A percentile compares a stretch with the other conserved stretches of the same genome.
phyloP scores from a whole-genome alignment of 2,888 invertebrate genomes.

The Synergus japonicus region DNA sequence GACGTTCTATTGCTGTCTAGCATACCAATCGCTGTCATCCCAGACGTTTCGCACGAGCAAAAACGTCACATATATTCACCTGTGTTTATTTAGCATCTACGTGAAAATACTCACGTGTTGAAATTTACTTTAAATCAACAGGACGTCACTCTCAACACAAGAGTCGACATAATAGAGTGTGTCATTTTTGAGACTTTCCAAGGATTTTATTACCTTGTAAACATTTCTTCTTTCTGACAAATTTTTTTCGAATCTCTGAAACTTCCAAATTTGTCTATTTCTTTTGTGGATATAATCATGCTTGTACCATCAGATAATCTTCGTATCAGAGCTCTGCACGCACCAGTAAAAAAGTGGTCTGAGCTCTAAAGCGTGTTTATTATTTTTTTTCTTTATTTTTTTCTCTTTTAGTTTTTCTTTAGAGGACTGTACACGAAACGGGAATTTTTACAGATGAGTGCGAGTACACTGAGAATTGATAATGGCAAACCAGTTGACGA shows the following conservation, averaged over 20 bases:
- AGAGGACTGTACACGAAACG: neutral
- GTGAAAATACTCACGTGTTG: slow-evolving; percentile 2
- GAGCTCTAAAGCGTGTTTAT: neutral
- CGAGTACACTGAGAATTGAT: slow-evolving; percentile 58
- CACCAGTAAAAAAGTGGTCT: neutral
- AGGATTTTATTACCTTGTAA: slow-evolving; percentile 11
- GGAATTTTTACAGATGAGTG: slow-evolving; percentile 13
- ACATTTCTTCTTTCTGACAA: neutral
- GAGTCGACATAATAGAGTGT: slow-evolving; percentile 7
- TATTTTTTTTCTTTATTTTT: neutral
- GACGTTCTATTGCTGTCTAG: neutral
- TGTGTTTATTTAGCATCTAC: slow-evolving; percentile 19
- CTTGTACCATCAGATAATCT: neutral
- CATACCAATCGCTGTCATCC: slow-evolving; percentile 14
- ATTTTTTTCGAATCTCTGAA: neutral
- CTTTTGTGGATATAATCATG: neutral
- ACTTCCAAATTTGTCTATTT: neutral
- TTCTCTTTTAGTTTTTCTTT: neutral
- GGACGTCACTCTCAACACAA: neutral
- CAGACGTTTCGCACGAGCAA: slow-evolving; percentile 5
- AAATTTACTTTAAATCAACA: slow-evolving; percentile 24
- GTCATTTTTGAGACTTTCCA: slow-evolving; percentile 1
- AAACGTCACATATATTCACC: slow-evolving; percentile 29
- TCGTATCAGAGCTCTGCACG: neutral
- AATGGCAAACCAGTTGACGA: slow-evolving; percentile 54